A percentile compares a stretch with the other conserved stretches of the same genome.
Evolutionary conservation across 2,888 invertebrate genomes (phyloP).

Genomic region (Noctua pronuba): DNA sequence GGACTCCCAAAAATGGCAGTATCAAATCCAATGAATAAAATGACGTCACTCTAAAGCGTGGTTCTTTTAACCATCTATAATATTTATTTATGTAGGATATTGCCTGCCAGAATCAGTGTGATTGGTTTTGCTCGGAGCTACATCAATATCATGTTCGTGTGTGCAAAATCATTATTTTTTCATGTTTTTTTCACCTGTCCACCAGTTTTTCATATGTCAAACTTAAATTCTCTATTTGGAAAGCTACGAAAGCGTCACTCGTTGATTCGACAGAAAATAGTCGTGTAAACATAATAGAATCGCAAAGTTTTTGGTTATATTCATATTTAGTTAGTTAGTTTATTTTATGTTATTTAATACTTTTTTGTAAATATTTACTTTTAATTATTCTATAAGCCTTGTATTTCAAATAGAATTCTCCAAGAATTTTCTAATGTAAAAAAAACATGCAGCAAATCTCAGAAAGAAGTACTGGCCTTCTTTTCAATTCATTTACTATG

Average conservation of each 20-base stretch:
- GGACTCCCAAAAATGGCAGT: too few species aligned
- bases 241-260: not conserved
- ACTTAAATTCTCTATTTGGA: not conserved
- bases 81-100: slow-evolving; percentile 4
- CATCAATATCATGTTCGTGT: slow-evolving; percentile 24
- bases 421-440: not conserved
- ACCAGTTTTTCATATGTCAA: not conserved
- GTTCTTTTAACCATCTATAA: too few species aligned
- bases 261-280: not conserved
- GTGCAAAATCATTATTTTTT: not conserved
- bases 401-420: not conserved
- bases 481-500: not conserved
- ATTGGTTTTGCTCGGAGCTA: slow-evolving; percentile 1
- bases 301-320: not conserved
- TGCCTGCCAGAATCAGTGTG: slow-evolving; percentile 2
- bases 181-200: not conserved
- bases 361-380: not conserved
- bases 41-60: too few species aligned
- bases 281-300: too few species aligned
- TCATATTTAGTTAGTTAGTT: not conserved
- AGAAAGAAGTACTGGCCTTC: not conserved
- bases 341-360: not conserved
- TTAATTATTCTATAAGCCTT: not conserved
- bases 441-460: not conserved
- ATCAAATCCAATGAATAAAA: too few species aligned